Evolutionary conservation across 2,888 invertebrate species (phyloP).

Genomic region (Ectemnius cavifrons): DNA sequence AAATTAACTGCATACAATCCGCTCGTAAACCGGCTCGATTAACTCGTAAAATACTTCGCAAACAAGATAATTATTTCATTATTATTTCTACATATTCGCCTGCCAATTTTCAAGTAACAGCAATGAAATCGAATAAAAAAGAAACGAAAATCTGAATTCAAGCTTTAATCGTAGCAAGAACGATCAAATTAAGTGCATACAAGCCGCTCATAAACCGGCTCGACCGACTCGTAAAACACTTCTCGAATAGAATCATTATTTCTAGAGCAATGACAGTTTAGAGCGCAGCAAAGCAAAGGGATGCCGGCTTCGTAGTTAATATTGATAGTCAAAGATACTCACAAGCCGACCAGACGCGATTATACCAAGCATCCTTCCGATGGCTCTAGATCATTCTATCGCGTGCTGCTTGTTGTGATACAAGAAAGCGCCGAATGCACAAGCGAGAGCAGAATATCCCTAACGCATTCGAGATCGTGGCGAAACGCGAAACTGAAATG

Average conservation of each 20-base stretch:
- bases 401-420: constrained; percentile 21
- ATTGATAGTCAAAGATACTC: constrained; percentile 71
- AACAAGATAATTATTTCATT: neutral
- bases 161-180: too few species aligned
- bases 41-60: neutral
- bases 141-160: too few species aligned
- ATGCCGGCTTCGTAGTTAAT: neutral
- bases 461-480: neutral
- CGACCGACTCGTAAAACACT: neutral
- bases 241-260: neutral
- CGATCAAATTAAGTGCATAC: neutral
- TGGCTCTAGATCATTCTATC: constrained; percentile 52
- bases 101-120: too few species aligned
- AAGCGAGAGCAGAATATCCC: neutral
- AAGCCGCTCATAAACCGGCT: neutral
- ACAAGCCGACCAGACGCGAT: constrained; percentile 91
- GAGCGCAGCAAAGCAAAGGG: neutral
- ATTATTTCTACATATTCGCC: too few species aligned
- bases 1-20: neutral
- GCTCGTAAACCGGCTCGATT: too few species aligned
- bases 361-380: constrained; percentile 84
- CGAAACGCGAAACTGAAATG: too few species aligned
- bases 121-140: too few species aligned
- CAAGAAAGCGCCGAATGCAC: neutral
- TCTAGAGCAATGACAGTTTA: constrained; percentile 1